Conservation (phyloP, 2,797 vertebrate species). For the Xenentodon cancila region DNA sequence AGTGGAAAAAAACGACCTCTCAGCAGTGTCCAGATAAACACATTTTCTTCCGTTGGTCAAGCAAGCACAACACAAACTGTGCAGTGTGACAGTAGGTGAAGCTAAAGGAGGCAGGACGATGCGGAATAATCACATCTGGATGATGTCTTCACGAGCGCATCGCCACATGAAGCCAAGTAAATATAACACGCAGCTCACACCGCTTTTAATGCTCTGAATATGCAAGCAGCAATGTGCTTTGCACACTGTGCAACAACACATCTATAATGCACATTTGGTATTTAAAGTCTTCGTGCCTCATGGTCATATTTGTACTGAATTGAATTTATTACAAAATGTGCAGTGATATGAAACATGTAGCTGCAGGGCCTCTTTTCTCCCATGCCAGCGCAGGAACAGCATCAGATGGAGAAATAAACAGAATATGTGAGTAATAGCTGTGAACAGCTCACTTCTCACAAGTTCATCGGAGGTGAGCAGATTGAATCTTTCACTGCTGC, state of each 20-base stretch:
- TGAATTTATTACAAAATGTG: constrained; percentile 84
- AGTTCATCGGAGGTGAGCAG: constrained; percentile 59
- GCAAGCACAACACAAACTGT: constrained; percentile 29
- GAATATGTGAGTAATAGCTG: constrained; percentile 69
- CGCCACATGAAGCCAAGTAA: constrained; percentile 58
- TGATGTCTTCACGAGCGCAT: constrained; percentile 67
- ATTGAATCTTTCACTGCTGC: constrained; percentile 46
- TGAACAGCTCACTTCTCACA: constrained; percentile 46
- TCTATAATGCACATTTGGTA: constrained; percentile 80
- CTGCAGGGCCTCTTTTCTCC: constrained; percentile 74
- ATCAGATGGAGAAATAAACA: constrained; percentile 78
- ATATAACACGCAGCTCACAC: constrained; percentile 47
- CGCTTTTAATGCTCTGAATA: constrained; percentile 53
- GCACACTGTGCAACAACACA: constrained; percentile 59
- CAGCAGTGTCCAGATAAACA: neutral
- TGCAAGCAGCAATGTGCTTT: constrained; percentile 56
- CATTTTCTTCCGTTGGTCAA: constrained; percentile 34
- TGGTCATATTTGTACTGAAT: constrained; percentile 83
- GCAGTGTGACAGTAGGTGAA: constrained; percentile 39
- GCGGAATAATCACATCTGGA: constrained; percentile 74
- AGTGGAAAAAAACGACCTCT: neutral
- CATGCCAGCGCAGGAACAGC: constrained; percentile 70
- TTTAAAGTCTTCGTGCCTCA: constrained; percentile 81
- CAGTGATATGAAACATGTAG: constrained; percentile 85
- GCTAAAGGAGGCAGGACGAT: constrained; percentile 34